phyloP scores from a whole-genome alignment of 1,140 invertebrate species.

The Caenorhabditis latens region DNA sequence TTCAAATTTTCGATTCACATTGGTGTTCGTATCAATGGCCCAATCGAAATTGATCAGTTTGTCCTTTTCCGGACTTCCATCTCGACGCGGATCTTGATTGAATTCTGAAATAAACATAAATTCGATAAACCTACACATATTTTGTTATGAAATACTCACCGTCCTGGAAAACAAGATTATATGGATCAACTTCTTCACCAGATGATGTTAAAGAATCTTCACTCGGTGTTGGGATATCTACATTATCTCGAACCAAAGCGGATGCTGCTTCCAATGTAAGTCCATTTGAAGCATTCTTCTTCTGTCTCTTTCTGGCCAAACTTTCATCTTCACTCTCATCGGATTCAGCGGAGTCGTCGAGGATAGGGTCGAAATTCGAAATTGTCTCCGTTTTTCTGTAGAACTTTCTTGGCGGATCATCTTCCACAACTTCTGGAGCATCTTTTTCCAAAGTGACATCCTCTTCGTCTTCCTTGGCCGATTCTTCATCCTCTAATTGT shows the following conservation, averaged over 20 bases:
- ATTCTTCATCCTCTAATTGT: neutral
- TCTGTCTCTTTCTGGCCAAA: neutral
- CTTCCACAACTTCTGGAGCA: neutral
- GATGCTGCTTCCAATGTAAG: neutral
- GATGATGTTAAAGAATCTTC: slow-evolving; percentile 25
- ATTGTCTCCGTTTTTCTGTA: neutral
- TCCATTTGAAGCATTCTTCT: neutral
- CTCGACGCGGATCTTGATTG: slow-evolving; percentile 23
- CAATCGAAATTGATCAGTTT: slow-evolving; percentile 13
- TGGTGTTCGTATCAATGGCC: neutral
- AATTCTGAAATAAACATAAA: neutral
- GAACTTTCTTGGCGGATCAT: neutral
- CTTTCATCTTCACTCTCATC: neutral
- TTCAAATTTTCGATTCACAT: neutral
- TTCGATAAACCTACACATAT: neutral
- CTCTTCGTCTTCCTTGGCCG: neutral
- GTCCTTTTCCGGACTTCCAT: slow-evolving; percentile 16
- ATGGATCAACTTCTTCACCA: slow-evolving; percentile 4
- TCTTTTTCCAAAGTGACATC: neutral
- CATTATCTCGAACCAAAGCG: neutral
- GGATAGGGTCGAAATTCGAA: neutral
- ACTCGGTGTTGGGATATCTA: slow-evolving; percentile 16
- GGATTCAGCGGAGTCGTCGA: neutral
- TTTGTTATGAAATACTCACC: neutral
- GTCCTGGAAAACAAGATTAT: neutral